phyloP scores from a whole-genome alignment of 2,113 vertebrate species.

The Barbus barbus region DNA sequence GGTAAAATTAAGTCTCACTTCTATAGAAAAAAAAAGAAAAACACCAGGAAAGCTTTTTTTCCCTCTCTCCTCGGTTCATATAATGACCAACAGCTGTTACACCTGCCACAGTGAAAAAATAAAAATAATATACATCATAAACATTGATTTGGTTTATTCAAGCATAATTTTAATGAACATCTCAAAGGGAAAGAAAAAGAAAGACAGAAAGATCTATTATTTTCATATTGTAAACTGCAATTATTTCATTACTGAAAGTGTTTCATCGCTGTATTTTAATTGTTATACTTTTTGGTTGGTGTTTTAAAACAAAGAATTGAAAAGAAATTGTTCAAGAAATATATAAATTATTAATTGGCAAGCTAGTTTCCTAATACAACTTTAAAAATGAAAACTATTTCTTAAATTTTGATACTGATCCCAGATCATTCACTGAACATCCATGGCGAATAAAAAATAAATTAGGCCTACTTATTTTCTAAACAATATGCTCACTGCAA shows the following conservation, averaged over 20 bases:
- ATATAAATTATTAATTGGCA: neutral
- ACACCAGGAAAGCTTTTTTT: neutral
- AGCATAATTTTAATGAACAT: constrained; percentile 58
- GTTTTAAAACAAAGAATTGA: neutral
- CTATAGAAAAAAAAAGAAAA: neutral
- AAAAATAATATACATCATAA: constrained; percentile 67
- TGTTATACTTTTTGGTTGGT: neutral
- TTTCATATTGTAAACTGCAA: neutral
- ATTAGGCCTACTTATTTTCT: constrained; percentile 42
- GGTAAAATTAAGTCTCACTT: constrained; percentile 53
- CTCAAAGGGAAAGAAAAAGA: constrained; percentile 33
- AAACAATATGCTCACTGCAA: constrained; percentile 28
- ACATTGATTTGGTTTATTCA: constrained; percentile 75
- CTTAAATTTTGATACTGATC: neutral
- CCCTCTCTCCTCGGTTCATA: constrained; percentile 44
- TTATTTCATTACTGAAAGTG: neutral
- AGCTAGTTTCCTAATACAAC: neutral
- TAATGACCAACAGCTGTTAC: constrained; percentile 72
- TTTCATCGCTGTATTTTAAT: constrained; percentile 19
- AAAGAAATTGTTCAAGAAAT: neutral
- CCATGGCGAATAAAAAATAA: constrained; percentile 66
- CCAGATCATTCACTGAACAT: constrained; percentile 54
- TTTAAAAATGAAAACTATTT: neutral
- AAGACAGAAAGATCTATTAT: neutral
- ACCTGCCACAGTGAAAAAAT: constrained; percentile 72